Evolutionary conservation across 2,113 vertebrate genomes (phyloP).

Genomic region (Charadrius vociferus): DNA sequence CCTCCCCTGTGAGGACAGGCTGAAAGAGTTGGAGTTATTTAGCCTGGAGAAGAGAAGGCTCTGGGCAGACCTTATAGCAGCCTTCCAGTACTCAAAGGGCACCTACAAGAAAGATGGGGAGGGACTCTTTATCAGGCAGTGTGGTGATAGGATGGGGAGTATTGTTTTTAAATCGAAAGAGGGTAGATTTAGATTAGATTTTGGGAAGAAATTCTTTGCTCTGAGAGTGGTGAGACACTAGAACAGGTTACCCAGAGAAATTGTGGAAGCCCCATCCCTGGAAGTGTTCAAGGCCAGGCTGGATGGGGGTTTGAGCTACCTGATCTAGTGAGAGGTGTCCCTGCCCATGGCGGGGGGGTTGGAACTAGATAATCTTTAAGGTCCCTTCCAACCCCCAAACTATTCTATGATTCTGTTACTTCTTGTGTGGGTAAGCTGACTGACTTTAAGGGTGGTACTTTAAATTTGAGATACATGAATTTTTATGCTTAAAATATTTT

Average conservation of each 20-base stretch:
- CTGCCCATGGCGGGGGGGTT: not conserved
- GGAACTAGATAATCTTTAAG: not conserved
- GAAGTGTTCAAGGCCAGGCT: not conserved
- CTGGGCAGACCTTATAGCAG: too few species aligned
- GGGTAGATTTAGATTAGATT: not conserved
- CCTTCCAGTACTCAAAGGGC: too few species aligned
- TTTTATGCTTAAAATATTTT: not conserved
- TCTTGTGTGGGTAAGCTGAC: not conserved
- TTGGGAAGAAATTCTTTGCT: not conserved
- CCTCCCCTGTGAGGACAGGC: too few species aligned
- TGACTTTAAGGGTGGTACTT: not conserved
- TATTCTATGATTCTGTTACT: not conserved
- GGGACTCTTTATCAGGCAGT: too few species aligned
- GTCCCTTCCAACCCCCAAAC: not conserved
- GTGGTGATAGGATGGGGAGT: too few species aligned
- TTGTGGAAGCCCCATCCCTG: not conserved
- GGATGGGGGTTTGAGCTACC: not conserved
- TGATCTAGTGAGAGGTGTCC: not conserved
- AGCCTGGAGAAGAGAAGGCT: too few species aligned
- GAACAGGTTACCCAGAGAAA: not conserved
- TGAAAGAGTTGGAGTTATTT: too few species aligned
- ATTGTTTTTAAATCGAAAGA: not conserved
- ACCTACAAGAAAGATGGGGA: too few species aligned
- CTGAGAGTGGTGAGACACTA: not conserved
- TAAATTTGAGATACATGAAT: not conserved